These are phyloP conservation scores for Magallana angulata DNA, from an alignment of 1,140 invertebrate species.

Conservation along the genomic window DNA sequence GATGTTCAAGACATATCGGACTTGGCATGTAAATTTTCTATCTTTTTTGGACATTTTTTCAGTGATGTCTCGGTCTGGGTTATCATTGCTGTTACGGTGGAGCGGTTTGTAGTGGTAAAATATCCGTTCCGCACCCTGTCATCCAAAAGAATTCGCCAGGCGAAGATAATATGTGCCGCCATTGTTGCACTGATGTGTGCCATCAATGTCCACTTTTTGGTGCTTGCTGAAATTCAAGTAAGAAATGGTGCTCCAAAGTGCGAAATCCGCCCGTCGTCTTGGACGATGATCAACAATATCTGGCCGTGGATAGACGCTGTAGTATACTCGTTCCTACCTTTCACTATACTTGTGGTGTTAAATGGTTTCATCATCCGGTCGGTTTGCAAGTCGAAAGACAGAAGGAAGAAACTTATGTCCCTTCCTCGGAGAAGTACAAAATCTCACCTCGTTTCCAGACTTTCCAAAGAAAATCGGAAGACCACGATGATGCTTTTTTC, in stretches of 20 bases:
- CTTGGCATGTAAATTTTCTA: constrained; percentile 71
- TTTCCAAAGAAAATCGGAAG: constrained; percentile 42
- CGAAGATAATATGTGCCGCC: constrained; percentile 60
- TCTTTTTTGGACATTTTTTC: constrained; percentile 67
- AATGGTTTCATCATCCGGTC: constrained; percentile 73
- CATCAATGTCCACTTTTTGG: constrained; percentile 72
- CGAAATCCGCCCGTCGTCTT: constrained; percentile 51
- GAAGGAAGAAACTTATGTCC: constrained; percentile 39
- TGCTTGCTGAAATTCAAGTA: constrained; percentile 59
- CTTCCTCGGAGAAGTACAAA: not conserved
- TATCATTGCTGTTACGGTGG: constrained; percentile 77
- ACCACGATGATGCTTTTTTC: constrained; percentile 76
- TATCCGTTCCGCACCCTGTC: constrained; percentile 70
- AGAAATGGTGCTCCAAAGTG: constrained; percentile 41
- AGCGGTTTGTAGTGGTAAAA: constrained; percentile 75
- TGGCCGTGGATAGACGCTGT: constrained; percentile 77
- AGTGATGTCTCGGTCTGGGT: constrained; percentile 77
- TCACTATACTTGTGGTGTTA: constrained; percentile 69
- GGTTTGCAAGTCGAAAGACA: constrained; percentile 53
- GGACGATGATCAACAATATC: constrained; percentile 63
- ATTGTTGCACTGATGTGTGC: constrained; percentile 59
- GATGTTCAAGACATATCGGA: constrained; percentile 61
- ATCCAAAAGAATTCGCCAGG: constrained; percentile 68
- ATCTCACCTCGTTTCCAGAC: not conserved
- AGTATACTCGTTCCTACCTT: constrained; percentile 75